Percentiles rank a stretch among this genome's conserved stretches.
These are phyloP conservation scores for Chelonus insularis DNA, from an alignment of 1,140 invertebrate species.

Conservation along the genomic window DNA sequence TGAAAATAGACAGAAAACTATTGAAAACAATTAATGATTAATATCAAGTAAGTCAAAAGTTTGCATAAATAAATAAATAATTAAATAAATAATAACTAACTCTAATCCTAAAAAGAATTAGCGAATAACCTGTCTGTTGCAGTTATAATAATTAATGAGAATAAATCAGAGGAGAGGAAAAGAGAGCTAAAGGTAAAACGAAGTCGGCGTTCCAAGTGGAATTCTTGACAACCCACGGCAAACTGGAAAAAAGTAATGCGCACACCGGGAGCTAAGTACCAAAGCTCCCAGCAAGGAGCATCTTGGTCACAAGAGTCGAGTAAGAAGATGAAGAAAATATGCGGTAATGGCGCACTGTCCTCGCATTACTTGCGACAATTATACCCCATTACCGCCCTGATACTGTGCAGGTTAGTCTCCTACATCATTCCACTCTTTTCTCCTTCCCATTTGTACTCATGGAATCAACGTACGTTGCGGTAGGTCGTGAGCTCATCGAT, in stretches of 20 bases:
- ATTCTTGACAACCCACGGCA: neutral
- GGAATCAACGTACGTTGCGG: conserved; percentile 44
- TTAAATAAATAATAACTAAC: too few relatives aligned
- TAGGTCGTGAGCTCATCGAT: conserved; percentile 46
- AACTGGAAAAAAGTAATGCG: conserved; percentile 29
- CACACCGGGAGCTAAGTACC: conserved; percentile 29
- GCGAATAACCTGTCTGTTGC: too few relatives aligned
- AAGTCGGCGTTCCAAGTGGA: conserved; percentile 49
- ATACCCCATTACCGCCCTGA: conserved; percentile 55
- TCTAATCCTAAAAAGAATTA: too few relatives aligned
- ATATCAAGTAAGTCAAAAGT: too few relatives aligned
- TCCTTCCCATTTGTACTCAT: neutral
- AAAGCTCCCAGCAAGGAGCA: conserved; percentile 29
- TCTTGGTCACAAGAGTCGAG: conserved; percentile 37
- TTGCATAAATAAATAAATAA: too few relatives aligned
- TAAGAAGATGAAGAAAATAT: conserved; percentile 57
- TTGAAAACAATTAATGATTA: neutral
- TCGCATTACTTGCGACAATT: conserved; percentile 61
- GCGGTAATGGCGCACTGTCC: conserved; percentile 60
- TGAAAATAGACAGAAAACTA: conserved; percentile 31
- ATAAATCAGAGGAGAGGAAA: too few relatives aligned
- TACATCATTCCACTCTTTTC: conserved; percentile 30
- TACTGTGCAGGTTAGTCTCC: conserved; percentile 35
- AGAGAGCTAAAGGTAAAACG: too few relatives aligned
- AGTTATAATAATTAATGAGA: too few relatives aligned